These are phyloP conservation scores for Rhagoletis pomonella DNA, from an alignment of 1,140 invertebrate genomes.

Conservation along the genomic window DNA sequence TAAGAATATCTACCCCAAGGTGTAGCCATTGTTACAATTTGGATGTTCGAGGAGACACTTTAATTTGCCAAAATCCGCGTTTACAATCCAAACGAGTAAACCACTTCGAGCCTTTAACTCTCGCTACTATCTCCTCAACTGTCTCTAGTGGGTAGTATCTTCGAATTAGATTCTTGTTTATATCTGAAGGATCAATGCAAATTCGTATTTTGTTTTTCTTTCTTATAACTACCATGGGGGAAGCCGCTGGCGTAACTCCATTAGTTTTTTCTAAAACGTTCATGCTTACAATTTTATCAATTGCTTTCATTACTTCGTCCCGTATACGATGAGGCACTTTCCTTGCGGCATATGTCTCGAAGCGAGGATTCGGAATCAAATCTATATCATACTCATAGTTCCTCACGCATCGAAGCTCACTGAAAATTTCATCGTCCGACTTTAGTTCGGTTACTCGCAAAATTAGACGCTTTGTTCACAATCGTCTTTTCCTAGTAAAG, in stretches of 20 bases:
- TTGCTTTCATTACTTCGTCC: background rate
- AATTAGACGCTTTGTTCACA: no score
- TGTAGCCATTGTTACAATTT: slow-evolving; percentile 65
- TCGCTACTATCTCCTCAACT: background rate
- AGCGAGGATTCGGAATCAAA: background rate
- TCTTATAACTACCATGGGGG: slow-evolving; percentile 25
- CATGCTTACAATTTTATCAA: slow-evolving; percentile 18
- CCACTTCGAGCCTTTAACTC: background rate
- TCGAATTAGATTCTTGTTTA: slow-evolving; percentile 13
- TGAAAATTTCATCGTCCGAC: no score
- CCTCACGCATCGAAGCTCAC: background rate
- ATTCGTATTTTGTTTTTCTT: slow-evolving; percentile 22
- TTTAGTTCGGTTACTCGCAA: no score
- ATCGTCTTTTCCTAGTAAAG: no score
- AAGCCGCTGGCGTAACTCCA: background rate
- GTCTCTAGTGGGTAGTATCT: background rate
- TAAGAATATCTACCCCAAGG: slow-evolving; percentile 68
- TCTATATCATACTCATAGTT: slow-evolving; percentile 36
- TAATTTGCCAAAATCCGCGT: slow-evolving; percentile 73
- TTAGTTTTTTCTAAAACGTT: background rate
- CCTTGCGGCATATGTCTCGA: background rate
- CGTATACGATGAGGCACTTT: background rate
- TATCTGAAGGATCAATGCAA: slow-evolving; percentile 11
- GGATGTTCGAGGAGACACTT: slow-evolving; percentile 64
- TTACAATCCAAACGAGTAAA: slow-evolving; percentile 67